phyloP scores from a whole-genome alignment of 2,888 invertebrate species.

The Troides aeacus region DNA sequence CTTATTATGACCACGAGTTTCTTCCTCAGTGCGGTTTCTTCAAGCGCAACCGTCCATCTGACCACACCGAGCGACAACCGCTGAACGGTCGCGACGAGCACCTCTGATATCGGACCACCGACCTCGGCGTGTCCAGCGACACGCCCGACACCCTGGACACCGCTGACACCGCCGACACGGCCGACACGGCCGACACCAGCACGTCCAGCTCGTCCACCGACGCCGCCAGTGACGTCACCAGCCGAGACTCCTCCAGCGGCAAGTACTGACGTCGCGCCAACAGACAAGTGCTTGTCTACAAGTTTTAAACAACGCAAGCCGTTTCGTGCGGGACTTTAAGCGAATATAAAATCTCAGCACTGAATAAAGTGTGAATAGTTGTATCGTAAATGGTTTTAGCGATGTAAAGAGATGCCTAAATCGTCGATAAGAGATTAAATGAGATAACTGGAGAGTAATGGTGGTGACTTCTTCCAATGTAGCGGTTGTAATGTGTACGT shows the following conservation, averaged over 20 bases:
- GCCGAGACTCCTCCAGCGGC: constrained; percentile 69
- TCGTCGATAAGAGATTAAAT: no score
- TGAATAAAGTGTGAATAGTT: no score
- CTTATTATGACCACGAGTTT: background rate
- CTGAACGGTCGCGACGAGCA: constrained; percentile 90
- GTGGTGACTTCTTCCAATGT: background rate
- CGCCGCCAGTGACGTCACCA: constrained; percentile 75
- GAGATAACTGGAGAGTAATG: background rate
- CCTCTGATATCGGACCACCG: constrained; percentile 79
- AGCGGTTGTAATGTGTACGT: background rate
- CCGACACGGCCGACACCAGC: constrained; percentile 40
- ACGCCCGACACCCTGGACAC: constrained; percentile 46
- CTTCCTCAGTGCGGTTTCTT: constrained; percentile 91
- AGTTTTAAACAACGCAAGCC: constrained; percentile 34
- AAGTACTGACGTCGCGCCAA: constrained; percentile 54
- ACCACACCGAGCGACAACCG: constrained; percentile 91
- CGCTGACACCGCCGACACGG: constrained; percentile 39
- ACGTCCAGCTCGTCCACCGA: constrained; percentile 57
- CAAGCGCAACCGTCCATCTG: constrained; percentile 91
- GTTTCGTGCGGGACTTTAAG: background rate
- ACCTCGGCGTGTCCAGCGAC: constrained; percentile 55
- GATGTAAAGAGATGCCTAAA: no score
- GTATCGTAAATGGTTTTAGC: no score
- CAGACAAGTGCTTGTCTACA: constrained; percentile 40
- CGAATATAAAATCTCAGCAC: no score